Evolutionary conservation across 1,140 invertebrate genomes (phyloP), one percentile per base, ranked within the genome.

Genomic region (Lordiphosa mommai): DNA sequence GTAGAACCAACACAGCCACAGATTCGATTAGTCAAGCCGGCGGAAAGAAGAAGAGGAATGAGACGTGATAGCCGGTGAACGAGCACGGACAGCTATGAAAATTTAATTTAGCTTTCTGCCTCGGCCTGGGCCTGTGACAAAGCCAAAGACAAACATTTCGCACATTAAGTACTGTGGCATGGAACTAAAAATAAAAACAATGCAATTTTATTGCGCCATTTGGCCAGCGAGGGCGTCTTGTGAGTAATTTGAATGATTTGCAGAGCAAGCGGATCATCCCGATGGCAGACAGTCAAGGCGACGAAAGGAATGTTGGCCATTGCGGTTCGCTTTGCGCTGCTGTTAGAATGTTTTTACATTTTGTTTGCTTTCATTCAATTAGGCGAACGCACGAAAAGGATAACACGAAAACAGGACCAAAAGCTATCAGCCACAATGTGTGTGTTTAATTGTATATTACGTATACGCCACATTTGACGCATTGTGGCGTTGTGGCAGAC

Each of bases 131-230:
- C 40, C 9, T 43, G 20, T 29, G 7, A 47, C 36, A 30, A 33
- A 20, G 17, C 34, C 23, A 61, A 72, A 79, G 64, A 23, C 51
- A 61, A 79, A 41, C 40, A 79, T 80, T 69, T 74, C 23, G 23
- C 23, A 37, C 52, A 55, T 67, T 72, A 76, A 61, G 64, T 65
- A 56, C 52, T 30, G 36, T 13, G 72, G 48, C 60, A 74, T 61
- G 71, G 32, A 72, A 69, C 55, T 68, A 60, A 61, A 79, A 80
- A 63, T 53, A 67, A 76, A 74, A 63, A 69, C 72, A 82, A 64
- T 82, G 76, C 77, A 82, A 65, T 77, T 82, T 82, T 82, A 82
- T 84, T 61, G 77, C 77, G 59, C 71, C 65, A 76, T 82, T 77
- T 71, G 53, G 46, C 50, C 23, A 58, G 59, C 51, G 14, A 17